Evolutionary conservation across 2,113 vertebrate species (phyloP).

Genomic region (Caranx melampygus): DNA sequence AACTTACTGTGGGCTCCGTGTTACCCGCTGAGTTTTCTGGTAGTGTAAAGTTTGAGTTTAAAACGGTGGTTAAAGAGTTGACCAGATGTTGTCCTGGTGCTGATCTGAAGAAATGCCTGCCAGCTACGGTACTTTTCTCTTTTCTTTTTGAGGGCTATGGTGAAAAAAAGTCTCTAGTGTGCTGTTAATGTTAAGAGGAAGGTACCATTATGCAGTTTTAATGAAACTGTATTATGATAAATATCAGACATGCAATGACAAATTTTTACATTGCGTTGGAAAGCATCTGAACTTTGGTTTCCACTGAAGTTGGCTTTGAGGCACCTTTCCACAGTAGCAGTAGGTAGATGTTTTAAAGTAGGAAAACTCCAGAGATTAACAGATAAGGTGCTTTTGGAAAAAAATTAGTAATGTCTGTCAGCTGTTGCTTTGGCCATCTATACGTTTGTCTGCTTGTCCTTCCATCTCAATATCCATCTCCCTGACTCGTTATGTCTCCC

Average conservation of each 20-base stretch:
- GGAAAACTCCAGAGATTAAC: constrained; percentile 6
- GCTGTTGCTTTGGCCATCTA: constrained; percentile 38
- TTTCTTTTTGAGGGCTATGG: too few species aligned
- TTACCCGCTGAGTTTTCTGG: neutral
- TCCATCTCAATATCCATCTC: constrained; percentile 52
- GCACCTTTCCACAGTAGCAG: neutral
- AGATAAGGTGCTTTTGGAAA: constrained; percentile 27
- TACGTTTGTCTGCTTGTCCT: constrained; percentile 55
- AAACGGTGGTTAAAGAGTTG: neutral
- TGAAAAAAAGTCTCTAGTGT: neutral
- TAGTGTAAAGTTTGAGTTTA: neutral
- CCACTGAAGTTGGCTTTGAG: constrained; percentile 3
- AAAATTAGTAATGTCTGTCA: constrained; percentile 51
- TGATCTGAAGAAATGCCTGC: neutral
- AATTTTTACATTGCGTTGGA: constrained; percentile 7
- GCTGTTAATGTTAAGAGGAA: neutral
- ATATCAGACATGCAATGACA: constrained; percentile 9
- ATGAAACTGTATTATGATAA: neutral
- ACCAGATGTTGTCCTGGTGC: neutral
- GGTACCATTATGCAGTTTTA: neutral
- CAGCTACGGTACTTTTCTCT: too few species aligned
- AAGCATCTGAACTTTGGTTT: constrained; percentile 4
- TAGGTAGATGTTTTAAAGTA: constrained; percentile 22
- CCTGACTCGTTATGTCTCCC: constrained; percentile 22
- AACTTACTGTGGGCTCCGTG: neutral